Conservation (phyloP, 2,888 invertebrate species). For the Lagria hirta region DNA sequence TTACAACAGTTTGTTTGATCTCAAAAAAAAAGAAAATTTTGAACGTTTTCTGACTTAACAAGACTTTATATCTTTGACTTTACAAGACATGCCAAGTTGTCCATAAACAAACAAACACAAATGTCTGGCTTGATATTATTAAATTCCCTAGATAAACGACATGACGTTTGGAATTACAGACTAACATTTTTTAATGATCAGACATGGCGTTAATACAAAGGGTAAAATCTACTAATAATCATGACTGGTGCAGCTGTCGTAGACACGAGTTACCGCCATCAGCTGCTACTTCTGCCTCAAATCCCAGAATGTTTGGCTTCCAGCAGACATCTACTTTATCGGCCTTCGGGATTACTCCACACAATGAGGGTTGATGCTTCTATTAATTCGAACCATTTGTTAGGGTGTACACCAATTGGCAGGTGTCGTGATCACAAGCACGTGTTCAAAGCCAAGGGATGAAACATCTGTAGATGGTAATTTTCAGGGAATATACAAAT, state of each 20-base stretch:
- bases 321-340: conserved; percentile 3
- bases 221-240: too few relatives aligned
- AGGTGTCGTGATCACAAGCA: conserved; percentile 4
- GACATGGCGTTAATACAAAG: too few relatives aligned
- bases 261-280: conserved; percentile 35
- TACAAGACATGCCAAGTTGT: too few relatives aligned
- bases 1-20: too few relatives aligned
- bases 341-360: conserved; percentile 7
- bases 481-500: conserved; percentile 8
- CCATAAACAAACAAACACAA: too few relatives aligned
- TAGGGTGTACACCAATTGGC: conserved; percentile 2
- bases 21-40: too few relatives aligned
- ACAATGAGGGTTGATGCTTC: conserved; percentile 6
- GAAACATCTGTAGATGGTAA: conserved; percentile 15
- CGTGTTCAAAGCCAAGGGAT: not conserved
- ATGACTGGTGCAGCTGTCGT: conserved; percentile 32
- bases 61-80: too few relatives aligned
- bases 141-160: too few relatives aligned
- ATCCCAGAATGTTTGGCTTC: conserved; percentile 3
- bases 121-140: not conserved
- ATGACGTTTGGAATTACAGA: too few relatives aligned
- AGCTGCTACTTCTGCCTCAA: conserved; percentile 37
- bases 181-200: too few relatives aligned
- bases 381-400: conserved; percentile 11
- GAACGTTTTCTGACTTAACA: too few relatives aligned